Conservation (phyloP, 2,888 invertebrate genomes). For the Acrocera orbiculus region DNA sequence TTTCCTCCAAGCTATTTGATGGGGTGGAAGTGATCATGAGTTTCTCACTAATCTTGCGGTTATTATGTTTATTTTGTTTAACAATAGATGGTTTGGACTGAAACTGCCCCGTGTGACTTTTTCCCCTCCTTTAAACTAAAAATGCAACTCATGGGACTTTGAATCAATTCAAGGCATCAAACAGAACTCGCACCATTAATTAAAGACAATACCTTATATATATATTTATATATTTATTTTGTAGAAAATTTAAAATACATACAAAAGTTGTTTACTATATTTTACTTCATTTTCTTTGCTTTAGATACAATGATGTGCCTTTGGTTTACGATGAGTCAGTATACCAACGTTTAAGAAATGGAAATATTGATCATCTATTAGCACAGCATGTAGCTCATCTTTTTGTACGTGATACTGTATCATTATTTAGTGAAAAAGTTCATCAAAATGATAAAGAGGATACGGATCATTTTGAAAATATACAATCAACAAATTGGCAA, state of each 20-base stretch:
- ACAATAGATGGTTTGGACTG: too few species aligned
- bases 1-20: too few species aligned
- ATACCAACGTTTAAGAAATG: constrained; percentile 64
- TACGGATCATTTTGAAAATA: constrained; percentile 99
- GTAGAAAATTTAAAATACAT: background rate
- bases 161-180: too few species aligned
- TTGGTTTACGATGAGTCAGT: constrained; percentile 70
- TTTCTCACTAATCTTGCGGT: too few species aligned
- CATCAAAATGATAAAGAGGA: constrained; percentile 85
- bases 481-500: constrained; percentile 99
- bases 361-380: constrained; percentile 81
- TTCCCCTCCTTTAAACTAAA: too few species aligned
- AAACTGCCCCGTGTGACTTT: too few species aligned
- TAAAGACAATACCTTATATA: too few species aligned
- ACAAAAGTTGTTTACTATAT: background rate
- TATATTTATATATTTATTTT: background rate
- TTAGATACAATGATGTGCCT: constrained; percentile 82
- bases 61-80: too few species aligned
- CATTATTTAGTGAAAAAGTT: constrained; percentile 86
- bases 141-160: too few species aligned
- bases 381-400: constrained; percentile 95
- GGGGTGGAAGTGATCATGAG: too few species aligned
- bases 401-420: constrained; percentile 93
- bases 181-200: too few species aligned
- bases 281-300: constrained; percentile 1